Evolutionary conservation across 1,140 invertebrate genomes (phyloP), one percentile per base, ranked within the genome.

Genomic region (Zaprionus africanus): DNA sequence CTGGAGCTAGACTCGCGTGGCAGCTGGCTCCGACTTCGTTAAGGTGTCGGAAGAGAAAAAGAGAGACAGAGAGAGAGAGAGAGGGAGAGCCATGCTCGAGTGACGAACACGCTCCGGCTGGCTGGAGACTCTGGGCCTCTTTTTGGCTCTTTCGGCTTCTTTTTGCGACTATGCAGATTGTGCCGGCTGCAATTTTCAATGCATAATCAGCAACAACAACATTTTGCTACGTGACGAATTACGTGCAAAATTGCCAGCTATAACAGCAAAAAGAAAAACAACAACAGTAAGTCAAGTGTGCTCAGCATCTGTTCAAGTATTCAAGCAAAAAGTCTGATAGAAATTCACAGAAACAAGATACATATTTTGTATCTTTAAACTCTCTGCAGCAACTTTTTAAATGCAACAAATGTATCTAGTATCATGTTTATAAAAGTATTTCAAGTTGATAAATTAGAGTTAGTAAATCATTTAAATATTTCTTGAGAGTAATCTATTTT

Each of bases 151-250:
- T 24, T 53, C 12, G 17, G 31, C 24, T 31, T 24, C 19, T 58
- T 11, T 41, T n/a, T 49, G 34, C 51, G 66, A 64, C 84, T 79
- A 88, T 87, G 83, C 83, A 87, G 81, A 87, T 83, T 88, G 41
- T 46, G 81, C 79, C 69, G 81, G 70, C 76, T 80, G 62, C 64
- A 81, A 76, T 87, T 88, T 88, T 78, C 81, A 81, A 87, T 87
- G 84, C 84, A 90, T 84, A 87, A 88, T 88, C 84, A 87, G 76
- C 83, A 88, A 59, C 81, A 87, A 78, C 63, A 81, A 75, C 81
- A 81, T 69, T 65, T 66, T 71, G 58, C 76, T 71, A 88, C 84
- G 84, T 87, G 84, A 88, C 84, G 84, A 87, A 87, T 84, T 88
- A 87, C 84, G 74, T 84, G 84, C 84, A 83, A 84, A 87, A 88